Base-by-base conservation (phyloP, 2,888 invertebrate genomes). In the Pardosa pseudoannulata region DNA sequence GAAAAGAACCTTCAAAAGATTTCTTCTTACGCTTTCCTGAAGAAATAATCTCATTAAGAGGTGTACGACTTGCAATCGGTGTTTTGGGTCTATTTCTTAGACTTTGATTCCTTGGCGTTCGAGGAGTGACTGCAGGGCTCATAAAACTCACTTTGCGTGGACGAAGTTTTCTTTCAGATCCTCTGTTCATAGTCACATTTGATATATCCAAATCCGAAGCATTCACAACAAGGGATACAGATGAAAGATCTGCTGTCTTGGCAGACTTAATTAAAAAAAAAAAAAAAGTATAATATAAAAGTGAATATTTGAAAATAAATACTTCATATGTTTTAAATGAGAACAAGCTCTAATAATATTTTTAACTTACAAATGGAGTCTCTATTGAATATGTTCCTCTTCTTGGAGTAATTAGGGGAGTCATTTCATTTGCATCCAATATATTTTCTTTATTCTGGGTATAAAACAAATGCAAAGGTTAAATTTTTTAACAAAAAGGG, bases 21-120 rank as follows among this genome's bases (percentile, higher is more conserved):
- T 36, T 36, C 36, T 36, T 36, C 6, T 7, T 9, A 36, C 36
- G 36, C 9, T 36, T 5, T 9, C 9, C 36, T 7, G 36, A 7
- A 36, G 19, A 36, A 11, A 23, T 23, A 9, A 23, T 36, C 5
- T 19, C 16, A 13, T 23, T 29, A 23, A 1, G 62, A 27, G 75
- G 46, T 0, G 56, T 70, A 41, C 76, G 39, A 16, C 67, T 67
- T 6, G 78, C 50, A 65, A 85, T 79, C 6, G 83, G 83, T 31
- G 83, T 85, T 36, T 85, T 85, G 31, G 83, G 83, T 9, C 83
- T 67, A 23, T 62, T 68, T 50, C 79, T 85, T 0, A 85, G 46
- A 41, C 78, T 85, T n/a, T 29, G 31, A 62, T 56, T 73, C 1
- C 67, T 62, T n/a, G 67, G 73, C 23, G 78, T 68, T 11, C 78